Evolutionary conservation across 2,113 vertebrate genomes (phyloP), one percentile per base, ranked within the genome.

Genomic region (Argyrosomus japonicus): DNA sequence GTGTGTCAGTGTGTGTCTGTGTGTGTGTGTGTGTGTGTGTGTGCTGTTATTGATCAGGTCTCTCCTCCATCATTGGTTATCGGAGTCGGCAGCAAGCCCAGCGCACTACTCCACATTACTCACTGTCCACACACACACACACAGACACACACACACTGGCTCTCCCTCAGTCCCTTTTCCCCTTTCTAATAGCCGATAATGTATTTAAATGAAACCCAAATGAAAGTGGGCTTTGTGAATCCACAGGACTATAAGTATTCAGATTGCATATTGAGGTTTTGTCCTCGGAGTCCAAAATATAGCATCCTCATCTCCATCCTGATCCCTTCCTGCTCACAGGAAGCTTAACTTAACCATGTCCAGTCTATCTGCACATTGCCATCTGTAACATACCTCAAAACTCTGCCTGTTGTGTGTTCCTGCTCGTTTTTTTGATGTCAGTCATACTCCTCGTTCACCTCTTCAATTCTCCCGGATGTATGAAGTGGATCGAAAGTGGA

Each of bases 61-160:
- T 80, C 68, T 81, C 77, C 86, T 86, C 79, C 77, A 89, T 91
- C 87, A 89, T 81, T 89, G 91, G 86, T 87, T 94, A 92, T 90
- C 68, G 43, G 73, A 82, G 79, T 80, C 10, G 21, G 86, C 86
- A 84, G 87, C 71, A 29, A 72, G 68, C 83, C 68, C 56, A 50
- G 84, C 61, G 1, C 77, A 77, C 53, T 61, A 68, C 75, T 62
- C 2, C 82, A 82, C 82, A 88, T 89, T 84, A 77, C 61, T 89
- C 91, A 47, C 65, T 68, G 69, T 82, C 65, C 17, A 29, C 8
- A 67, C 65, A 48, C 84, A 58, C 72, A 82, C 58, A 82, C 58
- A 67, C 61, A 68, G 71, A 57, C 68, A 48, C 82, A 67, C 68
- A 70, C 68, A 68, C 61, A 83, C 32, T 2, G 6, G 18, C 57